A percentile compares a stretch with the other conserved stretches of the same genome.
These are phyloP conservation scores for Idaea biselata DNA, from an alignment of 2,888 invertebrate species.

Conservation along the genomic window DNA sequence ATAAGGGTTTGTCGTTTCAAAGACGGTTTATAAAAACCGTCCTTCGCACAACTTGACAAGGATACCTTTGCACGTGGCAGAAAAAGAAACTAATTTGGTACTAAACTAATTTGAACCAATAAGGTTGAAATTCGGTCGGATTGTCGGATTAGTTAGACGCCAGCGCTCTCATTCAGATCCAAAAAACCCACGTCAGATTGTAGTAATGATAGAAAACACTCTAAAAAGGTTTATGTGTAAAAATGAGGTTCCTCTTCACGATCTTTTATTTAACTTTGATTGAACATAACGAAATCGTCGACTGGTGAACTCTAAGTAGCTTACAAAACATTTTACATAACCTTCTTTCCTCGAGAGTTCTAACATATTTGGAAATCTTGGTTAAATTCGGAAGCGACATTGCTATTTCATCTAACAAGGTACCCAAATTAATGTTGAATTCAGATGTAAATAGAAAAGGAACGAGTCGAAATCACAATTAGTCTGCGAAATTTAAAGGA, in stretches of 20 bases:
- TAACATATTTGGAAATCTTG: neutral
- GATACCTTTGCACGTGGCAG: neutral
- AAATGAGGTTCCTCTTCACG: conserved; percentile 23
- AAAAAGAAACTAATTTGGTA: no score
- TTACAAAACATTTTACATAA: conserved; percentile 9
- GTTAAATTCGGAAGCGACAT: neutral
- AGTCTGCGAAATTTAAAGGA: conserved; percentile 16
- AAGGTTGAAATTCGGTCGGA: neutral
- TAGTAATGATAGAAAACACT: conserved; percentile 23
- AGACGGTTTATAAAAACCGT: conserved; percentile 22
- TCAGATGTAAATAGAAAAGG: conserved; percentile 7
- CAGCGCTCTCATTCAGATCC: neutral
- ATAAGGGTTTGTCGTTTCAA: conserved; percentile 19
- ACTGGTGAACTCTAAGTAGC: conserved; percentile 8
- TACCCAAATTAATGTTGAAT: neutral
- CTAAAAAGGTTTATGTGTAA: conserved; percentile 23
- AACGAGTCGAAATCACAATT: conserved; percentile 14
- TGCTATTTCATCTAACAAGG: neutral
- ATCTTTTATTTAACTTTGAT: conserved; percentile 26
- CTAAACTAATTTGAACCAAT: no score
- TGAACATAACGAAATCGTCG: conserved; percentile 20
- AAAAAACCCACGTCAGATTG: neutral
- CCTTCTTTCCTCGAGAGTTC: neutral
- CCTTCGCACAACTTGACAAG: neutral
- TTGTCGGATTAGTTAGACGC: neutral